phyloP scores from a whole-genome alignment of 2,888 invertebrate species.

The Rhynchonema sp. region DNA sequence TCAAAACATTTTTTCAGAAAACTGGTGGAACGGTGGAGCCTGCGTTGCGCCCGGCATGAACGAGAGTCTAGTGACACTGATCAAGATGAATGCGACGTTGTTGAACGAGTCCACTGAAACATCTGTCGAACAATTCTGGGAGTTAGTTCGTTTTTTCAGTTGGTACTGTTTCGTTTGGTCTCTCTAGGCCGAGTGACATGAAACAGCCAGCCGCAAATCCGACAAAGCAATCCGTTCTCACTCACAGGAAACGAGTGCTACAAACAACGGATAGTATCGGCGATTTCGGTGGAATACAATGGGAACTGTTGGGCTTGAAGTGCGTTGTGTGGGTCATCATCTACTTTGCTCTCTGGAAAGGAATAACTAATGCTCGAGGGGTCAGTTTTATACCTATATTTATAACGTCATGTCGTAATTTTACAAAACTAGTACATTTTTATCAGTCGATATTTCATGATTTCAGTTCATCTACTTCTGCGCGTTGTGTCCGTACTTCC shows the following conservation, averaged over 20 bases:
- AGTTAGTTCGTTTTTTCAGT: conserved; percentile 15
- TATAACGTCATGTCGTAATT: background rate
- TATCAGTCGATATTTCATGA: background rate
- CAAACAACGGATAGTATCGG: conserved; percentile 18
- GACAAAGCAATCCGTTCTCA: too few relatives aligned
- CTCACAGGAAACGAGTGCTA: conserved; percentile 24
- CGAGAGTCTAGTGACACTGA: background rate
- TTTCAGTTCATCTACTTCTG: conserved; percentile 28
- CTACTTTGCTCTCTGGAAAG: conserved; percentile 28
- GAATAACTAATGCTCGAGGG: conserved; percentile 27
- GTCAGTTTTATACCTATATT: conserved; percentile 8
- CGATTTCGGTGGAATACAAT: conserved; percentile 26
- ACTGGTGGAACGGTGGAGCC: background rate
- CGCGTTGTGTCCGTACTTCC: conserved; percentile 26
- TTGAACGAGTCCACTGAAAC: conserved; percentile 16
- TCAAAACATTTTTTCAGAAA: background rate
- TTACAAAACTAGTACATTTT: background rate
- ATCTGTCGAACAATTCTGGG: conserved; percentile 28
- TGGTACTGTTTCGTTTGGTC: background rate
- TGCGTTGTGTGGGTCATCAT: conserved; percentile 23
- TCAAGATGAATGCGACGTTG: conserved; percentile 9
- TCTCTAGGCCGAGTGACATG: background rate
- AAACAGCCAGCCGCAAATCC: background rate
- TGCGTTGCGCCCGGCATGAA: conserved; percentile 1
- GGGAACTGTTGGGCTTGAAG: conserved; percentile 19